phyloP scores from a whole-genome alignment of 2,888 invertebrate species.

The Sphaeridia pumilis region DNA sequence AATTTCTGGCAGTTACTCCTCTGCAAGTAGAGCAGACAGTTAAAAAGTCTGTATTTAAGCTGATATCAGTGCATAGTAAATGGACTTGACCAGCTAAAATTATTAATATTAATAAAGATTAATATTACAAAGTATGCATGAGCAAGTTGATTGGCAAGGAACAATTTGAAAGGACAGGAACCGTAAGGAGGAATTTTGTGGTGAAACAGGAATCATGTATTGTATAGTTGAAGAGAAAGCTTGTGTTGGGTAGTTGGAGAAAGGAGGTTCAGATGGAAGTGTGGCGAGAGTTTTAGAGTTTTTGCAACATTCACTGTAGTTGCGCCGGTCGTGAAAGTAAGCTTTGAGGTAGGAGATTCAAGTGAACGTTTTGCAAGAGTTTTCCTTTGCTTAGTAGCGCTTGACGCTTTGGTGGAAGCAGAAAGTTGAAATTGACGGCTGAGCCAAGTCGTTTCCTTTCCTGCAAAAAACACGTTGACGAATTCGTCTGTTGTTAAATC shows the following conservation, averaged over 20 bases:
- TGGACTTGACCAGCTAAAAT: too few species aligned
- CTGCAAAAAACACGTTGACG: too few species aligned
- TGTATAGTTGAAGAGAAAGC: too few species aligned
- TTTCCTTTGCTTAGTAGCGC: slow-evolving; percentile 18
- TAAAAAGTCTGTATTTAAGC: too few species aligned
- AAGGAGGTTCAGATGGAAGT: not conserved
- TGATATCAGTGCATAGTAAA: too few species aligned
- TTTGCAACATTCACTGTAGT: slow-evolving; percentile 5
- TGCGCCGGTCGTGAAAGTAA: slow-evolving; percentile 31
- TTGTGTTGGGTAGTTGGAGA: not conserved
- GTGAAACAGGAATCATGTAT: not conserved
- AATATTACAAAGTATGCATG: too few species aligned
- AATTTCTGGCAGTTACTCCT: too few species aligned
- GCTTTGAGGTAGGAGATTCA: slow-evolving; percentile 9
- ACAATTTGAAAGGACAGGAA: not conserved
- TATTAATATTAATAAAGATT: too few species aligned
- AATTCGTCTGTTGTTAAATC: too few species aligned
- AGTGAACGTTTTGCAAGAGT: slow-evolving; percentile 22
- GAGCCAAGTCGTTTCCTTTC: too few species aligned
- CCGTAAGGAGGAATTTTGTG: not conserved
- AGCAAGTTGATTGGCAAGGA: too few species aligned
- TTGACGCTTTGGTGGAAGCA: slow-evolving; percentile 18
- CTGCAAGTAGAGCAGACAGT: too few species aligned
- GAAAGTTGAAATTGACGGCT: not conserved
- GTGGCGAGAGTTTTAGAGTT: not conserved